Evolutionary conservation across 2,888 invertebrate species (phyloP).

Genomic region (Acrobasis consociella): DNA sequence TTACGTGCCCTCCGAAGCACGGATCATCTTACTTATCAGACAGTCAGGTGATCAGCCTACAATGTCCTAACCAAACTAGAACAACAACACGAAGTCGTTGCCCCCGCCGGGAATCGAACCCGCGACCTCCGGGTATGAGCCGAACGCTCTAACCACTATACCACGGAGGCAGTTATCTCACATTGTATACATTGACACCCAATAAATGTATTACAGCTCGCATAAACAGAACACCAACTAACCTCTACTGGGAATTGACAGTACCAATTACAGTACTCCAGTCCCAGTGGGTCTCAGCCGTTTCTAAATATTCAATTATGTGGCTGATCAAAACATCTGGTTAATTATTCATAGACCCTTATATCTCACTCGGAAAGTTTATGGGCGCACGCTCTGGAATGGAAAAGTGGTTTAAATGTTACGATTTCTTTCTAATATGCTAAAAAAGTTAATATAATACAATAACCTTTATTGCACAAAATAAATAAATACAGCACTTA

Average conservation of each 20-base stretch:
- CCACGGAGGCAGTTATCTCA: too few relatives aligned
- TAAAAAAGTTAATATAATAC: not conserved
- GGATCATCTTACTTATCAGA: too few relatives aligned
- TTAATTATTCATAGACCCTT: slow-evolving; percentile 18
- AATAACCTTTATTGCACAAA: too few relatives aligned
- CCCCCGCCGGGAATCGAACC: too few relatives aligned
- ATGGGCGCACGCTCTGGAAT: not conserved
- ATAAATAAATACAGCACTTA: too few relatives aligned
- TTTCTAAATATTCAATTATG: slow-evolving; percentile 12
- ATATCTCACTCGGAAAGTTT: slow-evolving; percentile 4
- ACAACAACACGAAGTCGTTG: too few relatives aligned
- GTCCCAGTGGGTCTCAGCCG: not conserved
- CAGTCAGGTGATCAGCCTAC: too few relatives aligned
- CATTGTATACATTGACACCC: too few relatives aligned
- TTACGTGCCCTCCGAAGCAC: too few relatives aligned
- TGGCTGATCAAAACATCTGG: slow-evolving; percentile 10
- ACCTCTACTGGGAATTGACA: not conserved
- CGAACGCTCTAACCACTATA: too few relatives aligned
- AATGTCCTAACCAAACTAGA: too few relatives aligned
- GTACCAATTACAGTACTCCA: not conserved
- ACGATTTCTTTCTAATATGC: not conserved
- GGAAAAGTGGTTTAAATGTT: not conserved
- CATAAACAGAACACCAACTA: not conserved
- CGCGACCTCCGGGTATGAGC: too few relatives aligned
- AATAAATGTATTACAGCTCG: not conserved